Evolutionary conservation across 1,140 invertebrate species (phyloP).

Genomic region (Orius insidiosus): DNA sequence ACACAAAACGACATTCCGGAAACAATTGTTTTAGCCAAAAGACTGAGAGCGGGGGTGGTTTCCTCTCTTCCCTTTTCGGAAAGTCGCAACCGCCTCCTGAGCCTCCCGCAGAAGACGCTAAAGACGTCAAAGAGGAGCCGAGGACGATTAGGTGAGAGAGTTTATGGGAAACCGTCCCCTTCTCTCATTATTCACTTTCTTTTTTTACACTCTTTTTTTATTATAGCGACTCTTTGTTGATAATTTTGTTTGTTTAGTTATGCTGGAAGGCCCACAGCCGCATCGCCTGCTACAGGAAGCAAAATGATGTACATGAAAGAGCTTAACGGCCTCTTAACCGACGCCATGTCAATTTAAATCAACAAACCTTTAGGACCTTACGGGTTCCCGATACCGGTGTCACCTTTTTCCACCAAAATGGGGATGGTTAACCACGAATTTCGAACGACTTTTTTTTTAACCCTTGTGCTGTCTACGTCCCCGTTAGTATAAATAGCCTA

Average conservation of each 20-base stretch:
- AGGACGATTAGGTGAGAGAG: conserved; percentile 24
- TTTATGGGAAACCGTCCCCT: neutral
- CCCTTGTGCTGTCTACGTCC: too few species aligned
- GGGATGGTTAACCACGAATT: too few species aligned
- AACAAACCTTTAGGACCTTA: neutral
- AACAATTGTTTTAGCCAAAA: neutral
- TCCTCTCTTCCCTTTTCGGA: conserved; percentile 23
- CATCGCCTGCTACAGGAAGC: conserved; percentile 90
- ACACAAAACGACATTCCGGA: too few species aligned
- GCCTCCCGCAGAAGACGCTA: conserved; percentile 21
- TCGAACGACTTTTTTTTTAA: too few species aligned
- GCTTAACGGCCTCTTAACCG: conserved; percentile 53
- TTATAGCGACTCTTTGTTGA: too few species aligned
- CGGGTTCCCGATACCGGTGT: too few species aligned
- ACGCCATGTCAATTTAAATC: conserved; percentile 28
- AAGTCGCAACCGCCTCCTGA: conserved; percentile 23
- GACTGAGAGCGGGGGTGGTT: conserved; percentile 5
- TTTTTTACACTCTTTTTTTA: neutral
- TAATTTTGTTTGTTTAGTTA: conserved; percentile 31
- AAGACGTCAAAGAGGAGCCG: conserved; percentile 23
- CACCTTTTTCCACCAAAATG: too few species aligned
- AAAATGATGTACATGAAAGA: conserved; percentile 90
- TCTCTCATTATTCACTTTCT: conserved; percentile 1
- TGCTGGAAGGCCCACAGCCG: conserved; percentile 67
- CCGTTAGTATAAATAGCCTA: too few species aligned